Evolutionary conservation across 2,888 invertebrate genomes (phyloP), one percentile per base, ranked within the genome.

Genomic region (Rhopalosiphum nymphaeae): DNA sequence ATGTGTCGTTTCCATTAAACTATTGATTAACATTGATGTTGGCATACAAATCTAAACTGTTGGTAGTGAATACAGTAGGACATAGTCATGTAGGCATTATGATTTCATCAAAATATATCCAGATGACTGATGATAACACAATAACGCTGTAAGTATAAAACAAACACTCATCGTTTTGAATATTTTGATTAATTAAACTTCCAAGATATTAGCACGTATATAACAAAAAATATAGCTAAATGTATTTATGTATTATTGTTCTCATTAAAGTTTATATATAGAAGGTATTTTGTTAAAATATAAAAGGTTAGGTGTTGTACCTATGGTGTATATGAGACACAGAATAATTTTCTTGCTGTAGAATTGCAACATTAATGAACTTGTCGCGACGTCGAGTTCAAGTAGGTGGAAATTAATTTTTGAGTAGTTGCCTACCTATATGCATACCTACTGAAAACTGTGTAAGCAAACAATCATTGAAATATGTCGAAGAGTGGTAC

Each of bases 401-500:
- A 86, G 86, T 46, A 46, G 46, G 44, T 86, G 86, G 44, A 86
- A 86, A 86, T 46, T 44, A 86, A 86, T 86, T 44, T 86, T 86
- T 86, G 26, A 86, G 86, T 78, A 36, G 78, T 25, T 78, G 42
- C 78, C 36, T 36, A 36, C 78, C 26, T 21, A 67, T 16, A 11
- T 21, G 21, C 36, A 36, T 25, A 78, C 16, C 21, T 9, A 78
- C 36, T 78, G 9, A 21, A 36, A 10, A 21, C 21, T 78, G 36
- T 78, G 36, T 78, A 9, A 78, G 36, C 36, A 78, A 36, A 67
- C n/a, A 16, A 1, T 5, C 16, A 5, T 36, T 36, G 67, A 67
- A 36, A 78, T 78, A 78, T 78, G 21, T 21, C 25, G 78, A 36
- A 78, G 36, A 42, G 36, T 46, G 7, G 44, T 42, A 78, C 3